phyloP scores from a whole-genome alignment of 2,113 vertebrate genomes.

The Saguinus imperator region DNA sequence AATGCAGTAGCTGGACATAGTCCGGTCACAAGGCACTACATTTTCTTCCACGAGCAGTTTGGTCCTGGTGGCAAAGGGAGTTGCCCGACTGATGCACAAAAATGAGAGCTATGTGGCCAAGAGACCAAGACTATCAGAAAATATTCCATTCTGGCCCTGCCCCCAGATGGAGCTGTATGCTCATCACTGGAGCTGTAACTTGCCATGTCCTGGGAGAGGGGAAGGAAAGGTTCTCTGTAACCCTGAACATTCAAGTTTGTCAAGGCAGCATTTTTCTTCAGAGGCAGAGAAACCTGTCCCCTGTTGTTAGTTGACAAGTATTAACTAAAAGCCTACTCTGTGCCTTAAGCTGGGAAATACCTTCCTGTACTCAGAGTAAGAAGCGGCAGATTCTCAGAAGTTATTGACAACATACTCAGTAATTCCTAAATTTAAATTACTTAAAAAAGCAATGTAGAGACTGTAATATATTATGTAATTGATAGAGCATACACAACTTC shows the following conservation, averaged over 20 bases:
- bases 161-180: conserved; percentile 58
- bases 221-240: neutral
- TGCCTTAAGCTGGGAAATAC: neutral
- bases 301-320: neutral
- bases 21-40: neutral
- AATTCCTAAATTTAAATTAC: conserved; percentile 27
- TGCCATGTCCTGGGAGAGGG: neutral
- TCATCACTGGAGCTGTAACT: neutral
- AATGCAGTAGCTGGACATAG: neutral
- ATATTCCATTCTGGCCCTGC: neutral
- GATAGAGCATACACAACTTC: neutral
- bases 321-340: neutral
- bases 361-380: neutral
- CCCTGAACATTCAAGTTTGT: neutral
- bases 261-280: conserved; percentile 30
- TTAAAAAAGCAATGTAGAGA: neutral
- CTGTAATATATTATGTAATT: neutral
- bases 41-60: neutral
- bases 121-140: neutral
- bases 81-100: neutral
- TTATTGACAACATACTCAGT: neutral
- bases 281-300: neutral
- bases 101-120: neutral
- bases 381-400: neutral
- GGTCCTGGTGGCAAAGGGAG: neutral